Conservation (phyloP, 2,888 invertebrate species). For the Thymelicus acteon region DNA sequence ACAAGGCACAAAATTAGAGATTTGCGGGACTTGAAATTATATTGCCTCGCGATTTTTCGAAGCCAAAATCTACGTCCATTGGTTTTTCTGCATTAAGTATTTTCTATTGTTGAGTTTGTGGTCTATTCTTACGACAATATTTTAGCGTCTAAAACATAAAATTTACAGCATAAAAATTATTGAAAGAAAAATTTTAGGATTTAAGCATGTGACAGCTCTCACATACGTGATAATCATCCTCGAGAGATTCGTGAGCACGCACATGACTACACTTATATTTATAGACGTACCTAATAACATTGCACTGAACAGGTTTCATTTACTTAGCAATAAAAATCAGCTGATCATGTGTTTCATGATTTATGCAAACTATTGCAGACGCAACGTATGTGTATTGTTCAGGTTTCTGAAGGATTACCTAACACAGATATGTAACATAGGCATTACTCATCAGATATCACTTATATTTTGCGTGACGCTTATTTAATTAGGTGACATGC, state of each 20-base stretch:
- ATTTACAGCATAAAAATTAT: too few relatives aligned
- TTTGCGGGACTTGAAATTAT: too few relatives aligned
- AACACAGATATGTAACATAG: background rate
- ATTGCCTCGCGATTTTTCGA: too few relatives aligned
- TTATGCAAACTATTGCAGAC: background rate
- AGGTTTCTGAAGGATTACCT: background rate
- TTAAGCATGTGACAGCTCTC: too few relatives aligned
- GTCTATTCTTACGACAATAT: too few relatives aligned
- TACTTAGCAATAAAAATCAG: constrained; percentile 20
- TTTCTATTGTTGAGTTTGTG: too few relatives aligned
- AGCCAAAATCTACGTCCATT: too few relatives aligned
- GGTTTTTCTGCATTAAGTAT: too few relatives aligned
- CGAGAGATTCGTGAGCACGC: background rate
- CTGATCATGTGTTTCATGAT: constrained; percentile 6
- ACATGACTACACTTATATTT: constrained; percentile 1
- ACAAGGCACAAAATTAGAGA: too few relatives aligned
- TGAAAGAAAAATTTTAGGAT: too few relatives aligned
- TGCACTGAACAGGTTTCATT: constrained; percentile 1
- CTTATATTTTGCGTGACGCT: background rate
- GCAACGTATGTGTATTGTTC: background rate
- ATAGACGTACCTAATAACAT: constrained; percentile 18
- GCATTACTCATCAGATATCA: background rate
- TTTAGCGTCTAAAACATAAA: too few relatives aligned
- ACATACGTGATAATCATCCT: background rate
- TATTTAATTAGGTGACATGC: background rate